Percentiles rank a stretch among this genome's conserved stretches.
Evolutionary conservation across 30 jellyfish, hydroid and myxozoan species (phyloP).

Genomic region (Aurelia aurita complex sp. Pacific): DNA sequence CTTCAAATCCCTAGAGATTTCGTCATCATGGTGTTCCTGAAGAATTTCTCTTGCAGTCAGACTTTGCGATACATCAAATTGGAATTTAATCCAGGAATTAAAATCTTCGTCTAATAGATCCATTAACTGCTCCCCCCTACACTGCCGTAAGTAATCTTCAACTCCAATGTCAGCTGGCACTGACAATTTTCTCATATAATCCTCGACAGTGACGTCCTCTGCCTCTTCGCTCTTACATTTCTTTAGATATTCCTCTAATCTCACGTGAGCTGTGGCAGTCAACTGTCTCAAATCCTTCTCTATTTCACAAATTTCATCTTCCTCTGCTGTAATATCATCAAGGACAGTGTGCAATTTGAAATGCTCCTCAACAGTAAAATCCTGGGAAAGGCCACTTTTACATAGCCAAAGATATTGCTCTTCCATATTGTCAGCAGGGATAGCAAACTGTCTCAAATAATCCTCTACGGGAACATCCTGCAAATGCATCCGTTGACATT

Average conservation of each 20-base stretch:
- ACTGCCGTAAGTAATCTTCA: constrained; percentile 15
- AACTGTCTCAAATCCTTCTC: constrained; percentile 5
- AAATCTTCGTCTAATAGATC: background rate
- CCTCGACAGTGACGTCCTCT: constrained; percentile 31
- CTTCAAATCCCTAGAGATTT: no score
- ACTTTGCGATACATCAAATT: background rate
- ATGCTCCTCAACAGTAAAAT: no score
- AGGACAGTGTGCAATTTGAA: no score
- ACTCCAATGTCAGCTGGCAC: background rate
- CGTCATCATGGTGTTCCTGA: no score
- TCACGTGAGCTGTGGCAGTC: background rate
- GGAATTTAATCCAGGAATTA: background rate
- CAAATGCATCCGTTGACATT: background rate
- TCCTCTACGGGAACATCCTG: constrained; percentile 27
- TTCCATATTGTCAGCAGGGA: background rate
- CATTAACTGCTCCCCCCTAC: background rate
- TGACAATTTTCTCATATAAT: background rate
- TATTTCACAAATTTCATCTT: no score
- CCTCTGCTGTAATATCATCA: no score
- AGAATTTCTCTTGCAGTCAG: no score
- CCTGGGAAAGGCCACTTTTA: no score
- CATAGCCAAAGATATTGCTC: constrained; percentile 1
- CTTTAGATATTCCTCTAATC: background rate
- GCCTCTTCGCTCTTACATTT: background rate
- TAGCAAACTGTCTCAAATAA: constrained; percentile 3